Conservation (phyloP, 2,797 vertebrate genomes). For the Gallinago nigripennis region DNA sequence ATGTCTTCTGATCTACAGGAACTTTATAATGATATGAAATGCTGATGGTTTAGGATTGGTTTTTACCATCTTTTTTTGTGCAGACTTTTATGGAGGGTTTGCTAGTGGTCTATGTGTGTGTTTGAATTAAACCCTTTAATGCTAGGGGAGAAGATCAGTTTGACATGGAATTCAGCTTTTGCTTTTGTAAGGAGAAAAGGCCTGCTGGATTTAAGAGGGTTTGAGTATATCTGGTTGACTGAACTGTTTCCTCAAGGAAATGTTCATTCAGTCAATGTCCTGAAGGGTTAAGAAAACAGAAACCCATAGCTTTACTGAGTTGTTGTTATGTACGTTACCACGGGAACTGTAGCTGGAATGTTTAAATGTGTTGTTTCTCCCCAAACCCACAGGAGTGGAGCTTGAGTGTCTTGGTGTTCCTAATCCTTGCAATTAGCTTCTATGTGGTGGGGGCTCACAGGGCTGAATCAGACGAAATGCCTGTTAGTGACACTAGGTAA, state of each 20-base stretch:
- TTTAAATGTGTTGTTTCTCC: slow-evolving; percentile 80
- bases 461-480: slow-evolving; percentile 38
- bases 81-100: background rate
- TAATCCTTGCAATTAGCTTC: slow-evolving; percentile 73
- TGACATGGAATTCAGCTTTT: slow-evolving; percentile 49
- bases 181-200: slow-evolving; percentile 38
- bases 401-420: slow-evolving; percentile 68
- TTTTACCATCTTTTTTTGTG: slow-evolving; percentile 19
- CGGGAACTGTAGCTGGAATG: slow-evolving; percentile 83
- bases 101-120: background rate
- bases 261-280: slow-evolving; percentile 74
- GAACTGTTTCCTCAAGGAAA: slow-evolving; percentile 79
- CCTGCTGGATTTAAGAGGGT: slow-evolving; percentile 45
- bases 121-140: slow-evolving; percentile 16
- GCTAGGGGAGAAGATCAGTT: slow-evolving; percentile 22
- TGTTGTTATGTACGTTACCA: slow-evolving; percentile 83
- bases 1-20: background rate
- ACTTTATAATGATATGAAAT: background rate
- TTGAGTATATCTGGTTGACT: slow-evolving; percentile 56
- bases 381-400: slow-evolving; percentile 67
- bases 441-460: slow-evolving; percentile 36
- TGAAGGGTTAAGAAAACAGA: slow-evolving; percentile 85
- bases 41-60: background rate
- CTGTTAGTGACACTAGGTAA: slow-evolving; percentile 47
- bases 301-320: slow-evolving; percentile 70